Evolutionary conservation across 2,113 vertebrate genomes (phyloP), one percentile per base, ranked within the genome.

Genomic region (Prunella fulvescens): DNA sequence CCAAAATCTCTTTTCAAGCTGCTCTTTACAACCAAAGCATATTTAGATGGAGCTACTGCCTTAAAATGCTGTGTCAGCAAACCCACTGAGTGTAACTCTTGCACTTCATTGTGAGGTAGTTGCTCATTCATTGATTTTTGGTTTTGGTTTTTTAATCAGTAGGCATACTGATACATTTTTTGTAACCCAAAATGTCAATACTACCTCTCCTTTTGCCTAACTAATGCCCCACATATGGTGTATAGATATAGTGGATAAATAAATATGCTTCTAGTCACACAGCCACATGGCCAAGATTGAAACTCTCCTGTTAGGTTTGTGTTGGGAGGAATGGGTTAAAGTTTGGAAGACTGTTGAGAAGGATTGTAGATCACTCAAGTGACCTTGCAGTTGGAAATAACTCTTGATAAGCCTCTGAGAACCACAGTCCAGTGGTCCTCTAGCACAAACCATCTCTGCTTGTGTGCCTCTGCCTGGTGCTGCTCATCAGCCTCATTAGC

Each of bases 11-110:
- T 99, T 99, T 97, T 97, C 98, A 95, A 98, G 96, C 96, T 99
- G 99, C 97, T 99, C 98, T 94, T 97, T 99, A 66, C 96, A 98
- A 28, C 97, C 98, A 0, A 51, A 98, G 37, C 98, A 98, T 86
- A 98, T 99, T 79, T 98, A 99, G 91, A 99, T 98, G 6, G 98
- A 99, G 60, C 93, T 99, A 10, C 96, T 99, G 94, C 99, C 98
- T 17, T 99, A 98, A 90, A 98, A 99, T 61, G 98, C 98, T 51
- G 95, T 98, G 93, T 97, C 99, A 70, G 98, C 97, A 95, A 98
- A 98, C 86, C 98, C 98, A 39, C 97, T 98, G 98, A 14, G 40
- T 47, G 26, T 35, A 57, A 65, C 15, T 48, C 22, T 72, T 94
- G 22, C n/a, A 29, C 18, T 44, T 66, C 11, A n/a, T 19, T 39